Conservation (phyloP, 35 echinoderm and acorn worm genomes). For the Ophioderma brevispina region DNA sequence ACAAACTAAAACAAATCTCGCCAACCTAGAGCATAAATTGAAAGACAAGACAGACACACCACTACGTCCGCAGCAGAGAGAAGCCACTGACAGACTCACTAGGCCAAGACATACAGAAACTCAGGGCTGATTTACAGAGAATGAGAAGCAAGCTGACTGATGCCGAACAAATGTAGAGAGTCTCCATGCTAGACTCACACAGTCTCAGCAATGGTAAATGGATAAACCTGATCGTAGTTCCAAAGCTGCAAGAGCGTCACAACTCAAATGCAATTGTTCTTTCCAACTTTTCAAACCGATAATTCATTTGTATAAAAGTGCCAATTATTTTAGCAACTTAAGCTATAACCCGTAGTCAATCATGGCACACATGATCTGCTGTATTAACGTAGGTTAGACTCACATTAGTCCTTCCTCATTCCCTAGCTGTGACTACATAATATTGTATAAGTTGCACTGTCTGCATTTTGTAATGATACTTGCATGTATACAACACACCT, state of each 20-base stretch:
- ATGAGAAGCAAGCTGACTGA: slow-evolving; percentile 47
- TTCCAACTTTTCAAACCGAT: no score
- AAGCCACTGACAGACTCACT: slow-evolving; percentile 73
- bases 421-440: no score
- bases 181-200: slow-evolving; percentile 49
- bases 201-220: slow-evolving; percentile 80
- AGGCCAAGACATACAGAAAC: slow-evolving; percentile 63
- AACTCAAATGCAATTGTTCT: no score
- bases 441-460: no score
- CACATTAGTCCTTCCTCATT: no score
- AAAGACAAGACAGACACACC: slow-evolving; percentile 59
- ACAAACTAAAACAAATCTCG: slow-evolving; percentile 59
- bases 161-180: slow-evolving; percentile 54
- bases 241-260: not conserved
- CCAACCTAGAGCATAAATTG: slow-evolving; percentile 77
- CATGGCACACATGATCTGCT: no score
- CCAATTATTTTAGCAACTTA: no score
- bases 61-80: slow-evolving; percentile 57
- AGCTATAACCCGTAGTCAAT: no score
- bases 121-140: slow-evolving; percentile 55
- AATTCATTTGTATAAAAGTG: no score
- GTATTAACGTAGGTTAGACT: no score
- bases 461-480: no score
- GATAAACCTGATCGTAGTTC: not conserved
- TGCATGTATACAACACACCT: no score